phyloP scores from a whole-genome alignment of 2,888 invertebrate species.

The Tiliacea citrago region DNA sequence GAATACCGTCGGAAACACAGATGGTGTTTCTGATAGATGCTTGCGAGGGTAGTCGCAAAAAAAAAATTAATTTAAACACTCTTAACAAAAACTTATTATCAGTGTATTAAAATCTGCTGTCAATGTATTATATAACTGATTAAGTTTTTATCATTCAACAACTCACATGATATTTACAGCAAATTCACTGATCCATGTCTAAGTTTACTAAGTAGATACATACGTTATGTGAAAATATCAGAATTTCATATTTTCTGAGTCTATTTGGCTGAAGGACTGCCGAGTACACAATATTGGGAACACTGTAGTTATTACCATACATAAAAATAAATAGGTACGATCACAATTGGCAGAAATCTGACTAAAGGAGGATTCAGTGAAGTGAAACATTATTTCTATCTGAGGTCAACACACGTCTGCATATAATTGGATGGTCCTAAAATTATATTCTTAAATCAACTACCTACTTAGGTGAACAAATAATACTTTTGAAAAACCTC shows the following conservation, averaged over 20 bases:
- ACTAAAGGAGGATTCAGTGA: constrained; percentile 51
- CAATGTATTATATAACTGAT: neutral
- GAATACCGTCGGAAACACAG: constrained; percentile 21
- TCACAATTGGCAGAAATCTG: constrained; percentile 61
- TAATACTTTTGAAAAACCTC: neutral
- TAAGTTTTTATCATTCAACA: neutral
- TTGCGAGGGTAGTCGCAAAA: constrained; percentile 7
- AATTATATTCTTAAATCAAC: neutral
- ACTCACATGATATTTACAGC: neutral
- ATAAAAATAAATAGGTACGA: constrained; percentile 49
- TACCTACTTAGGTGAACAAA: too few relatives aligned
- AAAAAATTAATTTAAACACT: neutral
- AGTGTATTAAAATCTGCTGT: neutral
- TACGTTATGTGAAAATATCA: constrained; percentile 8
- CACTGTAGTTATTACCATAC: constrained; percentile 49
- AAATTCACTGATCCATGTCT: constrained; percentile 13
- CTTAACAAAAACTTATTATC: neutral
- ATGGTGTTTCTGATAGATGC: constrained; percentile 32
- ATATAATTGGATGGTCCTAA: constrained; percentile 8
- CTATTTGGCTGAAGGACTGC: constrained; percentile 45
- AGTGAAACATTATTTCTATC: constrained; percentile 52
- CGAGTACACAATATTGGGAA: constrained; percentile 42
- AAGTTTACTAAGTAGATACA: neutral
- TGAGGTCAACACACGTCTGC: neutral
- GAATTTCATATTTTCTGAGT: constrained; percentile 24